Percentiles rank a stretch among this genome's conserved stretches.
These are phyloP conservation scores for Belonocnema kinseyi DNA, from an alignment of 1,140 invertebrate species.

Conservation along the genomic window DNA sequence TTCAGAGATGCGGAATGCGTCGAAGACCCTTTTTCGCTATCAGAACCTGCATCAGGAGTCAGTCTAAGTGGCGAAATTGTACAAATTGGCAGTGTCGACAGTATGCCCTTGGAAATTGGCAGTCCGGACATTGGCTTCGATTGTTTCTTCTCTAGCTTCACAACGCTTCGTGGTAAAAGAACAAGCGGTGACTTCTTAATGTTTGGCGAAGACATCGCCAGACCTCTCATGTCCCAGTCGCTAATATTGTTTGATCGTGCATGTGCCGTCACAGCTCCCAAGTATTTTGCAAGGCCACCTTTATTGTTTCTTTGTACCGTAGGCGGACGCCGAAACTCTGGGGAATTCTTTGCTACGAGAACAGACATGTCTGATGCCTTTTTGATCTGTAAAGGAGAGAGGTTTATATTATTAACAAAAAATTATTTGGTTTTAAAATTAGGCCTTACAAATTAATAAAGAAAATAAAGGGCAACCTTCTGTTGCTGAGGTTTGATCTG, in stretches of 20 bases:
- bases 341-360: conserved; percentile 64
- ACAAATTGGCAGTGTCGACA: conserved; percentile 57
- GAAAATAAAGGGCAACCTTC: conserved; percentile 57
- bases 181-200: conserved; percentile 57
- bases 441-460: not conserved
- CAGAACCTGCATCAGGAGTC: conserved; percentile 57
- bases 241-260: conserved; percentile 38
- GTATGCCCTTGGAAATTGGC: conserved; percentile 60
- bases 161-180: conserved; percentile 56
- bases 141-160: conserved; percentile 66
- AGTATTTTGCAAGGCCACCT: conserved; percentile 68
- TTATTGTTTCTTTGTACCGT: conserved; percentile 71
- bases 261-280: conserved; percentile 55
- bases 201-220: conserved; percentile 57
- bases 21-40: conserved; percentile 1
- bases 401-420: conserved; percentile 35
- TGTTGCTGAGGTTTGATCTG: conserved; percentile 83
- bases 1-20: not conserved
- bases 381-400: conserved; percentile 50
- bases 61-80: conserved; percentile 68
- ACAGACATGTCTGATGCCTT: conserved; percentile 69
- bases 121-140: conserved; percentile 61
- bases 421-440: not conserved
- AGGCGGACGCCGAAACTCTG: conserved; percentile 70
- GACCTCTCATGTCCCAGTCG: conserved; percentile 62